phyloP scores from a whole-genome alignment of 2,113 vertebrate species.

The Trachemys scripta region DNA sequence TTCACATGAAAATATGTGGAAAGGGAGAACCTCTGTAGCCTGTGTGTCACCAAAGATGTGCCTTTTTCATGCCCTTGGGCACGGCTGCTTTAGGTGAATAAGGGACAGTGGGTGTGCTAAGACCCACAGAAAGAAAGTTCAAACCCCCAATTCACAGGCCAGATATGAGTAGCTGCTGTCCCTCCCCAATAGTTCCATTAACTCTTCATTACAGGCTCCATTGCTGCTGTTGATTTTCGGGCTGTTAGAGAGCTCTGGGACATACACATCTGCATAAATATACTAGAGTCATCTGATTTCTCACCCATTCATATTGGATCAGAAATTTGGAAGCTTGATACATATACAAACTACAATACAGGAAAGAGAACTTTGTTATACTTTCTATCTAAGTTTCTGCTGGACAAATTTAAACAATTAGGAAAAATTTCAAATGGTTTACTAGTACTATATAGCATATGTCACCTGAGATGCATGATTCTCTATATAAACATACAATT shows the following conservation, averaged over 20 bases:
- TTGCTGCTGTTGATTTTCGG: not conserved
- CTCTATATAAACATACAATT: no score
- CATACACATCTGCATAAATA: not conserved
- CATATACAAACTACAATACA: not conserved
- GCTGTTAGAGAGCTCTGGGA: not conserved
- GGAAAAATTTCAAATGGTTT: not conserved
- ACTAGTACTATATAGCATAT: no score
- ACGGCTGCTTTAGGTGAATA: no score
- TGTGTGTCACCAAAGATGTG: no score
- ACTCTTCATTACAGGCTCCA: not conserved
- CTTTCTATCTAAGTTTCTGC: not conserved
- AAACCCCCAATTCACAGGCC: not conserved
- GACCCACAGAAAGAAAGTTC: not conserved
- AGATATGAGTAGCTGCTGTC: not conserved
- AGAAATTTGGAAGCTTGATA: not conserved
- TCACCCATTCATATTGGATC: not conserved
- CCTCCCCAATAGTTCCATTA: not conserved
- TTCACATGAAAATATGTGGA: no score
- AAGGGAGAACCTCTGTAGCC: no score
- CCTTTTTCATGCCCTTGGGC: no score
- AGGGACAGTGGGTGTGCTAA: not conserved
- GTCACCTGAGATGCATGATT: no score
- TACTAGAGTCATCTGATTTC: fast-evolving
- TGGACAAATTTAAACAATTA: not conserved
- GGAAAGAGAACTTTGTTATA: not conserved